Base-by-base conservation (phyloP, 2,797 vertebrate species). In the Melanotaenia trifasciata region DNA sequence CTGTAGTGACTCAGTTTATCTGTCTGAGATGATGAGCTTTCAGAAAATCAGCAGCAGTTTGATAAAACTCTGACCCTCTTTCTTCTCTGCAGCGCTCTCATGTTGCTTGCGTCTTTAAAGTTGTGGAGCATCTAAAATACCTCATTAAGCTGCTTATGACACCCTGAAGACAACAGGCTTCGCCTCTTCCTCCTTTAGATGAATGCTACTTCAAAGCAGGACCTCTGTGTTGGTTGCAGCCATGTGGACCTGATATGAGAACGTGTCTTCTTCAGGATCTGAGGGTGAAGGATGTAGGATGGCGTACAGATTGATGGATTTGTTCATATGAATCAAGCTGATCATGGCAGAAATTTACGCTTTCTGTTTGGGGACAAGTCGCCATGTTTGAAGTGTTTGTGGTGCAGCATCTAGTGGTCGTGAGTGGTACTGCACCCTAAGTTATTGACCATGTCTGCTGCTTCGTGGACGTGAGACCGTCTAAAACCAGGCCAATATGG, bases 401-500 rank as follows among this genome's bases (percentile, higher is more conserved):
- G 8, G 38, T 66, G 60, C 47, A 24, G 47, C 14, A 9, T 33
- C 51, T 70, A 0, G 16, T 54, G 38, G 36, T 24, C 0, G 1
- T 24, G 6, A 10, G 20, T 22, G 32, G 67, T 24, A 9, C 47
- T 9, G 33, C 33, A 64, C 7, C 57, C 6, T 6, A 43, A 13
- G 8, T 12, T 26, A 54, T 35, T 28, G 16, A 58, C 32, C 67
- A 66, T 84, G 83, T 40, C 53, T 40, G 14, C 4, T 2, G 51
- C 56, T 0, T 14, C 35, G 8, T 69, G 76, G 78, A 80, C 16
- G 65, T 73, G 83, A 78, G 3, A 13, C 9, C 30, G n/a, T 11
- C 13, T 18, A 3, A 26, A 47, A 16, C 47, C 4, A 10, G 54
- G 53, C 69, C 14, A 64, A 67, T 70, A 97, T 97, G 96, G 96